Percentiles rank a stretch among this genome's conserved stretches.
Conservation (phyloP, 2,888 invertebrate species). For the Ptilodon capucinus region DNA sequence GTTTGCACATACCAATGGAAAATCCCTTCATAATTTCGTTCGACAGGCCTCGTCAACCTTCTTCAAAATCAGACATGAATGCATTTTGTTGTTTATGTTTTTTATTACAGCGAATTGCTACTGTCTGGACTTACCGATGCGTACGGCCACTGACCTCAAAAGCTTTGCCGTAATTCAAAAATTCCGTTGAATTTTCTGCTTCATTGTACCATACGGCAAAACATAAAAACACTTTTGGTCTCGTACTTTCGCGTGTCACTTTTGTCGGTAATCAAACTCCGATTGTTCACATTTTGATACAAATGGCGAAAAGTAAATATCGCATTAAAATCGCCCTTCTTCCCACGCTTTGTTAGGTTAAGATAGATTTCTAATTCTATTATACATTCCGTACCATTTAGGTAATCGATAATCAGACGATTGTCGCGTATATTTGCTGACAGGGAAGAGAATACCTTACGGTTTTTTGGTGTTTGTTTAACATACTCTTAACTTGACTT, state of each 20-base stretch:
- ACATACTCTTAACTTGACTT: no score
- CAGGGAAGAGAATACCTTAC: no score
- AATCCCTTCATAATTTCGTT: not conserved
- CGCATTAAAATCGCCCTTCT: conserved; percentile 22
- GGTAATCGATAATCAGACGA: no score
- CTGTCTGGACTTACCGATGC: not conserved
- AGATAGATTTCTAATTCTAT: not conserved
- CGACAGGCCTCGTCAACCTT: not conserved
- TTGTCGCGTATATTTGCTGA: no score
- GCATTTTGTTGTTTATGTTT: not conserved
- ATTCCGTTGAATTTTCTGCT: no score
- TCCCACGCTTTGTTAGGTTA: conserved; percentile 15
- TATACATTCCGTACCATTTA: not conserved
- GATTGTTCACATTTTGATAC: conserved; percentile 3
- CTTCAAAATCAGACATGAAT: not conserved
- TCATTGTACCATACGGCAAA: no score
- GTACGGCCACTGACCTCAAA: not conserved
- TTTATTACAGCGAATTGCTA: not conserved
- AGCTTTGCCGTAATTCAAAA: not conserved
- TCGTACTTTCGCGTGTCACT: conserved; percentile 1
- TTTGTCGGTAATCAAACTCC: conserved; percentile 2
- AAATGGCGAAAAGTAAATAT: conserved; percentile 17
- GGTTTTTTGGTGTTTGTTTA: no score
- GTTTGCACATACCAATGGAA: no score
- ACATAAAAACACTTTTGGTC: no score